Percentiles rank a stretch among this genome's conserved stretches.
phyloP scores from a whole-genome alignment of 2,113 vertebrate genomes.

The Podarcis raffonei region DNA sequence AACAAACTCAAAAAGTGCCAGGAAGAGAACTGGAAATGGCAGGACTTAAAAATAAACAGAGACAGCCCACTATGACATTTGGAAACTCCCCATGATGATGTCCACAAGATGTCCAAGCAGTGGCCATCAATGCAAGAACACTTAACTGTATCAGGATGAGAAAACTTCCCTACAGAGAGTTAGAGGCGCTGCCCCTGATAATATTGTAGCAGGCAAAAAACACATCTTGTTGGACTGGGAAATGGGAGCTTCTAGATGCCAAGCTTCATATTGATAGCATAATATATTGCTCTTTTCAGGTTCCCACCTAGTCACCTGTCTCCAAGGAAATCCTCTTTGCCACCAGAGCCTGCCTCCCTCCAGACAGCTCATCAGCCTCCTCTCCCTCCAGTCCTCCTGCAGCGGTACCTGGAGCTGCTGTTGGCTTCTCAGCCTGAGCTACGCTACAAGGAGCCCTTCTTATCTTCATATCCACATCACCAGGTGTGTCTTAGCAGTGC shows the following conservation, averaged over 20 bases:
- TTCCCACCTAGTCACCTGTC: neutral
- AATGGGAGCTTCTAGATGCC: neutral
- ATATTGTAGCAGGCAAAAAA: neutral
- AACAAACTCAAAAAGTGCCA: neutral
- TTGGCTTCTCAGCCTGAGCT: conserved; percentile 78
- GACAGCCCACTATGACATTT: neutral
- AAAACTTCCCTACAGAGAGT: neutral
- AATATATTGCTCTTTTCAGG: neutral
- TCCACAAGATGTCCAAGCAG: neutral
- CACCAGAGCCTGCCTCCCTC: conserved; percentile 8
- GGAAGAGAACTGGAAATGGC: neutral
- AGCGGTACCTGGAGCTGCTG: conserved; percentile 88
- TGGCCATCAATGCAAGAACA: neutral
- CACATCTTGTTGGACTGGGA: neutral
- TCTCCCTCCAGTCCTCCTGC: conserved; percentile 70
- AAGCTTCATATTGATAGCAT: neutral
- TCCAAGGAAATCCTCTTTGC: accelerated
- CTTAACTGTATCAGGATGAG: neutral
- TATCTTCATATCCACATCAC: conserved; percentile 88
- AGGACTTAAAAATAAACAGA: neutral
- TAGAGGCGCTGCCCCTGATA: neutral
- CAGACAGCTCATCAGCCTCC: conserved; percentile 19
- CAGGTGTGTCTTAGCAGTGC: conserved; percentile 77
- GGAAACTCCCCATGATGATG: neutral
- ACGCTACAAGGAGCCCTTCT: conserved; percentile 79